Percentiles rank a stretch among this genome's conserved stretches.
These are phyloP conservation scores for Anoncus sp. DNA, from an alignment of 2,888 invertebrate species.

Conservation along the genomic window DNA sequence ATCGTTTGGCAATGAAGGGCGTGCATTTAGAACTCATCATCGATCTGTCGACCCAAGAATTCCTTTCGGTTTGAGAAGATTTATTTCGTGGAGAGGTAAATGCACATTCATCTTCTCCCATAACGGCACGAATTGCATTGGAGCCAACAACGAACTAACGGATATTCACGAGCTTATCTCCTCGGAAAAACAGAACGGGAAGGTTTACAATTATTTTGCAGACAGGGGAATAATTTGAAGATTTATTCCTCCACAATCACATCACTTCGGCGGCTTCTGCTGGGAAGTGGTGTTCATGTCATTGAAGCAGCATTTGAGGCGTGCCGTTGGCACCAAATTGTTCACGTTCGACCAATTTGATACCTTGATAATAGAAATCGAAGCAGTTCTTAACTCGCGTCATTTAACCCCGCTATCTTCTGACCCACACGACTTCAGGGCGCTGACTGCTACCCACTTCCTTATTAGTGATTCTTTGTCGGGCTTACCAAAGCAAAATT, in stretches of 20 bases:
- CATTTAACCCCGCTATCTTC: slow-evolving; percentile 27
- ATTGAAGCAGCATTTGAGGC: slow-evolving; percentile 31
- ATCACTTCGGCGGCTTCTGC: slow-evolving; percentile 37
- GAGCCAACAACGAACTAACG: slow-evolving; percentile 49
- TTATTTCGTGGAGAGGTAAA: slow-evolving; percentile 56
- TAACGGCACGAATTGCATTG: slow-evolving; percentile 62
- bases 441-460: slow-evolving; percentile 35
- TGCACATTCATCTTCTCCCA: slow-evolving; percentile 35
- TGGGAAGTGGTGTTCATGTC: slow-evolving; percentile 44
- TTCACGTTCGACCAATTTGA: too few relatives aligned
- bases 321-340: slow-evolving; percentile 23
- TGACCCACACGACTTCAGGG: slow-evolving; percentile 22
- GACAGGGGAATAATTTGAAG: slow-evolving; percentile 8
- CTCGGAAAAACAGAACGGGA: slow-evolving; percentile 27
- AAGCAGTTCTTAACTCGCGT: neutral
- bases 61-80: slow-evolving; percentile 54
- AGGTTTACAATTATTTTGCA: slow-evolving; percentile 2
- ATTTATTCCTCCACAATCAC: slow-evolving; percentile 15
- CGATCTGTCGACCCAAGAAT: slow-evolving; percentile 59
- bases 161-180: slow-evolving; percentile 41
- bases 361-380: too few relatives aligned
- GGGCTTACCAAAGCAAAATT: too few relatives aligned
- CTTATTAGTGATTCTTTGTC: slow-evolving; percentile 43
- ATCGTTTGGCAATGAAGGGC: slow-evolving; percentile 60
- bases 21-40: slow-evolving; percentile 59